phyloP scores from a whole-genome alignment of 2,113 vertebrate species.

The Vombatus ursinus region DNA sequence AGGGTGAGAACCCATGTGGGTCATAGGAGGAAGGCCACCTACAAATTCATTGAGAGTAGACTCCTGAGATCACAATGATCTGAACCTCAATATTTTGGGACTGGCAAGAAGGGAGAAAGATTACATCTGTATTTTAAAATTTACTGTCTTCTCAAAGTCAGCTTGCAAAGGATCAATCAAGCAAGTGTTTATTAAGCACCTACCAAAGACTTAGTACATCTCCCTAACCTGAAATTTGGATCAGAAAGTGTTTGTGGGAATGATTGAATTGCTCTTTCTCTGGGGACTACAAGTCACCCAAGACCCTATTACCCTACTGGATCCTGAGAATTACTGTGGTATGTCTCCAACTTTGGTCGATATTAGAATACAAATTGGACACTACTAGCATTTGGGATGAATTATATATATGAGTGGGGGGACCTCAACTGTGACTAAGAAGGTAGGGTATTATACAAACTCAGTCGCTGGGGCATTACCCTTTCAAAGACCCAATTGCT shows the following conservation, averaged over 20 bases:
- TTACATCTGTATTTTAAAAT: neutral
- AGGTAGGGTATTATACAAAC: constrained; percentile 58
- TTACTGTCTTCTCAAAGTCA: neutral
- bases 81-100: neutral
- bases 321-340: neutral
- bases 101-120: neutral
- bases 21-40: neutral
- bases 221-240: neutral
- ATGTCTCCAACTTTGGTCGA: constrained; percentile 1
- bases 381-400: neutral
- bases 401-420: constrained; percentile 56
- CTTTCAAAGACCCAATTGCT: constrained; percentile 74
- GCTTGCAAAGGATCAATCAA: neutral
- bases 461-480: constrained; percentile 64
- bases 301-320: neutral
- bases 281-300: accelerated
- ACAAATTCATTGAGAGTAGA: neutral
- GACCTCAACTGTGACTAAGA: constrained; percentile 68
- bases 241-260: neutral
- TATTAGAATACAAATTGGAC: constrained; percentile 69
- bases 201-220: neutral
- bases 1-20: neutral
- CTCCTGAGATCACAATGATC: neutral
- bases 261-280: neutral
- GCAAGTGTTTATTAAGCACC: neutral